Conservation (phyloP, 2,797 vertebrate species). For the Glossophaga mutica region DNA sequence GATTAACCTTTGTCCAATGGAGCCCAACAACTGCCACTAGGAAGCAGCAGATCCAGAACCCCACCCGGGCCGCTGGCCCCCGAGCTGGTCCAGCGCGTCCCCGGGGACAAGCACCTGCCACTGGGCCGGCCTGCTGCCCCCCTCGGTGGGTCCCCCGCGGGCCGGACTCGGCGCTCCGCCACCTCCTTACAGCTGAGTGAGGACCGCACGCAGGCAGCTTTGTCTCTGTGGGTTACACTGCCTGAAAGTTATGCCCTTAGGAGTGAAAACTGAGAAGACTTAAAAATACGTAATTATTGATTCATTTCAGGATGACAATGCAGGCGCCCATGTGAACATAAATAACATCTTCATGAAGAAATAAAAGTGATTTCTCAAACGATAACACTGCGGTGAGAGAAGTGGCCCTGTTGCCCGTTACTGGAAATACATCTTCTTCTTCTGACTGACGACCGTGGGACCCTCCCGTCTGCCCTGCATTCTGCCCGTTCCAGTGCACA, state of each 20-base stretch:
- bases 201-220: not conserved
- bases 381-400: not conserved
- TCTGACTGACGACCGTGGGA: not conserved
- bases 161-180: not conserved
- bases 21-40: not conserved
- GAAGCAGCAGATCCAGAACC: not conserved
- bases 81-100: not conserved
- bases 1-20: not conserved
- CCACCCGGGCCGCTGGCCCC: accelerated
- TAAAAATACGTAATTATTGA: not conserved
- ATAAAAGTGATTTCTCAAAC: not conserved
- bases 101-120: not conserved
- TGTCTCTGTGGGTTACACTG: not conserved
- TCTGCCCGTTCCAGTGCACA: not conserved
- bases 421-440: not conserved
- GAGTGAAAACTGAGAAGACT: not conserved
- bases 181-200: not conserved
- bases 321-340: not conserved
- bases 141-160: not conserved
- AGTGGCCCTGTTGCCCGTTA: not conserved
- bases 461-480: not conserved
- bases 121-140: accelerated
- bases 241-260: not conserved
- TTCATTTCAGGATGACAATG: not conserved
- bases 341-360: not conserved